Base-by-base conservation (phyloP, 2,888 invertebrate genomes). In the Eupelmus urozonus region DNA sequence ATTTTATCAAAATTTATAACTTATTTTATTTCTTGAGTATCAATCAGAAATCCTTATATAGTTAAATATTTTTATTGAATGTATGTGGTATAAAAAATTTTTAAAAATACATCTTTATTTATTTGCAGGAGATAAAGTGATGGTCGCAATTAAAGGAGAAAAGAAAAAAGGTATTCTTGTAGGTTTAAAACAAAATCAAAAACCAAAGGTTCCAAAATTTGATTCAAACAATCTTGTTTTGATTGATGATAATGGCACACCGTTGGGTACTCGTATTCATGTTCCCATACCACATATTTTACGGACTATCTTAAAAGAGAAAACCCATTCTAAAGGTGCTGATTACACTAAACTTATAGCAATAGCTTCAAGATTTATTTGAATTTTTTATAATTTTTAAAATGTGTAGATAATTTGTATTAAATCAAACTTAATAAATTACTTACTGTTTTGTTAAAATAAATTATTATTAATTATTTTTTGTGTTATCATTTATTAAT, bases 161-260 rank as follows among this genome's bases (percentile, higher is more conserved):
- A 98, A 97, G 93, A 97, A 97, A 87, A 96, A 96, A 88, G 98
- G 95, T 4, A 96, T 97, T 80, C 91, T 97, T 29, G 97, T 97
- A 1, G 98, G 98, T 0, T 91, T 96, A 65, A 96, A 95, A 87
- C 95, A 96, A 86, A 94, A 93, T 70, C 98, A 98, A 88, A 92
- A 92, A 74, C 90, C 94, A 0, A 95, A 95, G 89, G 92, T 97
- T 49, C 98, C 98, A 0, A 95, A 95, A 88, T 97, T 96, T 89
- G 98, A 99, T 89, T 96, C 95, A 85, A 99, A 99, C 88, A 99
- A 99, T 90, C 91, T 99, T 72, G 99, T 99, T 0, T 91, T 99
- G 0, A 95, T 99, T 55, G 98, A 99, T 86, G 98, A 99, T 85
- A 96, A 93, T 86, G 99, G 98, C 20, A 95, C 96, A 16, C 99